phyloP scores from a whole-genome alignment of 2,113 vertebrate genomes.

The Ardeotis arabs region DNA sequence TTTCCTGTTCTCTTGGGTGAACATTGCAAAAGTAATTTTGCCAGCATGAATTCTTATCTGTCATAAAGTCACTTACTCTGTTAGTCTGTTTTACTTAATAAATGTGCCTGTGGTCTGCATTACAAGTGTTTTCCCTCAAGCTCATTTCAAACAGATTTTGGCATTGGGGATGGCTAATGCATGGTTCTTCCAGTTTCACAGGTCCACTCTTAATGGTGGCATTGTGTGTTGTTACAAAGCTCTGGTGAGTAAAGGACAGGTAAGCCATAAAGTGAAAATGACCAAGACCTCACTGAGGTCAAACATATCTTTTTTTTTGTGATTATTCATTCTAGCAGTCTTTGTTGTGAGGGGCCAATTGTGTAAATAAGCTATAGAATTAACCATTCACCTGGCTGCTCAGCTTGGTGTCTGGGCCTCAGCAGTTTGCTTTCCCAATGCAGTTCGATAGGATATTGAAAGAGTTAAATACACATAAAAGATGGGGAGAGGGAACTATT shows the following conservation, averaged over 20 bases:
- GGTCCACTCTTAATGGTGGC: background rate
- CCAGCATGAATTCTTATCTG: background rate
- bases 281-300: background rate
- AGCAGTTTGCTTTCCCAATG: background rate
- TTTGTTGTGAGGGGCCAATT: background rate
- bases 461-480: background rate
- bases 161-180: background rate
- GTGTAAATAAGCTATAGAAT: background rate
- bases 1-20: background rate
- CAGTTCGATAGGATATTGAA: background rate
- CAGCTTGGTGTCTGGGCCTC: background rate
- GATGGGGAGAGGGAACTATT: background rate
- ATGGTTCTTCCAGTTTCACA: background rate
- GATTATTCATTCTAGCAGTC: background rate
- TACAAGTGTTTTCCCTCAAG: background rate
- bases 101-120: background rate
- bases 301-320: background rate
- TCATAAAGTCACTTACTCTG: slow-evolving; percentile 9
- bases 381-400: background rate
- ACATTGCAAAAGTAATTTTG: slow-evolving; percentile 3
- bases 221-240: background rate
- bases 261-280: background rate
- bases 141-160: background rate
- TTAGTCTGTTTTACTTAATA: background rate
- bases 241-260: background rate